Base-by-base conservation (phyloP, 2,888 invertebrate genomes). In the Pyralis farinalis region DNA sequence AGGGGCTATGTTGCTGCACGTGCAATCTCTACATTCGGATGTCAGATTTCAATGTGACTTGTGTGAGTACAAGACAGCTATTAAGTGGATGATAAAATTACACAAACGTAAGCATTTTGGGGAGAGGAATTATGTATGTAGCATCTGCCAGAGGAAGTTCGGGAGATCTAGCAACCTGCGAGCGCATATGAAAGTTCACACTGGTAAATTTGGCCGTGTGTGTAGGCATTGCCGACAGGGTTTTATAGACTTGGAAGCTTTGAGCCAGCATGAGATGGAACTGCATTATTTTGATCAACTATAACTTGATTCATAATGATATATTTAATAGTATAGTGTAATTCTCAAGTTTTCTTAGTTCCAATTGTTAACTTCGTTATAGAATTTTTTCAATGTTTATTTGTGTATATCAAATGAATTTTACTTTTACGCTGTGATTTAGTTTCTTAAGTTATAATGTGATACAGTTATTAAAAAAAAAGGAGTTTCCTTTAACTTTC, bases 101-200 rank as follows among this genome's bases (percentile, higher is more conserved):
- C 91, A 91, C 44, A 80, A 78, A 36, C 75, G 81, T 11, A 86
- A 81, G 28, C 91, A 91, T 65, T 80, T 73, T 10, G 86, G 84
- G 0, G 85, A 88, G 1, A 86, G 79, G 7, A 74, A 80, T 7
- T 91, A 90, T 41, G 68, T 72, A 1, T 92, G 92, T 44, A 90
- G 90, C 28, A 71, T 91, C n/a, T 92, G 92, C 40, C 82, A 85
- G 0, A 84, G 76, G 31, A 76, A 74, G 51, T 90, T 92, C 33
- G 83, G 90, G 0, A 83, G 91, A 28, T 90, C 91, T 5, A 92
- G 91, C 31, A 84, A 84, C 40, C 40, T 85, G 1, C 49, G 82
- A 3, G 64, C 72, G 0, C 84, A 85, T 51, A 78, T 85, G 71
- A 83, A 78, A 39, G 71, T 82, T 0, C 84, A 85, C 40, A 76